These are phyloP conservation scores for Sigmodon hispidus DNA, from an alignment of 2,113 vertebrate species.

Conservation along the genomic window DNA sequence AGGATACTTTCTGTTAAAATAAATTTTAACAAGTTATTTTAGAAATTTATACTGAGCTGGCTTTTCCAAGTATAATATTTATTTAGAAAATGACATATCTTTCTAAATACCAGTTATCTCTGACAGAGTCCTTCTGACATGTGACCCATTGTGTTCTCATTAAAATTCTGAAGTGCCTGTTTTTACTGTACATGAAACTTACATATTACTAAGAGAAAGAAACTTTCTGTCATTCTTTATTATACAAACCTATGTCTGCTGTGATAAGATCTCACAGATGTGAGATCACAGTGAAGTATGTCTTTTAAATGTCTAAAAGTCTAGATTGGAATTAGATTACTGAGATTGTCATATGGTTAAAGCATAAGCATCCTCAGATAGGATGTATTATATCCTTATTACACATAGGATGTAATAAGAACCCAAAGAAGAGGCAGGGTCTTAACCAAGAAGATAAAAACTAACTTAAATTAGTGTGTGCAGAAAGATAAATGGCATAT, in stretches of 20 bases:
- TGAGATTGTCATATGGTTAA: background rate
- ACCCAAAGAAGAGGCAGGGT: background rate
- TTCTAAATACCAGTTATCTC: background rate
- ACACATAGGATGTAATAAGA: background rate
- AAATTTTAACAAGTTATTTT: conserved; percentile 11
- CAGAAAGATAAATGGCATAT: background rate
- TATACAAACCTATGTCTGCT: conserved; percentile 12
- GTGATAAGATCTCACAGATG: background rate
- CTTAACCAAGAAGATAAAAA: background rate
- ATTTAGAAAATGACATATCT: background rate
- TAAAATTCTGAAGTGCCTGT: background rate
- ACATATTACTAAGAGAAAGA: background rate
- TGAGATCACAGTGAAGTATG: background rate
- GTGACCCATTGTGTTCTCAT: background rate
- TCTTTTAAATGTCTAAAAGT: conserved; percentile 13
- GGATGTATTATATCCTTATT: too few species aligned
- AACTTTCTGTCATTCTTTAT: background rate
- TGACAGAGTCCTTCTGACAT: conserved; percentile 20
- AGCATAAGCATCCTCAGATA: background rate
- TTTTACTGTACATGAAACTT: background rate
- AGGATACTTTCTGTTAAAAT: conserved; percentile 52
- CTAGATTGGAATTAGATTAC: background rate
- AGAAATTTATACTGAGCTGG: conserved; percentile 14
- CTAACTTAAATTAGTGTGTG: background rate
- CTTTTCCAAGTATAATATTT: background rate